phyloP scores from a whole-genome alignment of 2,797 vertebrate genomes.

The Eupleurogrammus muticus region DNA sequence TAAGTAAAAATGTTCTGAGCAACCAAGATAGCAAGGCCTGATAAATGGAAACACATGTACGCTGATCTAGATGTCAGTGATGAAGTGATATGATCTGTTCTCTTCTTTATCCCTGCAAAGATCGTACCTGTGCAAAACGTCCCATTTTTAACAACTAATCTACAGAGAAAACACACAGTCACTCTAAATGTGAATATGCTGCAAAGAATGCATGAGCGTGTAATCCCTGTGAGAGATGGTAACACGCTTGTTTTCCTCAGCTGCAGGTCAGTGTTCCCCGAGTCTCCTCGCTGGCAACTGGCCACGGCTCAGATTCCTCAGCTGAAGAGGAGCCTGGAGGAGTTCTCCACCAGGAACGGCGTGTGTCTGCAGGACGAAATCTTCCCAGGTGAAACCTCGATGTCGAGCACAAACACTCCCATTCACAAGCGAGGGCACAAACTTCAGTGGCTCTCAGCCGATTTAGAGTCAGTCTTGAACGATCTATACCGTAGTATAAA shows the following conservation, averaged over 20 bases:
- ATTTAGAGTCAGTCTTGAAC: too few species aligned
- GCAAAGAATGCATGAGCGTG: not conserved
- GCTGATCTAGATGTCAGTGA: not conserved
- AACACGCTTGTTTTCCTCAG: slow-evolving; percentile 72
- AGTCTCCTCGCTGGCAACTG: slow-evolving; percentile 92
- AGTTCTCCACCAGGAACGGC: slow-evolving; percentile 79
- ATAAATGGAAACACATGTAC: not conserved
- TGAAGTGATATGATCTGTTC: not conserved
- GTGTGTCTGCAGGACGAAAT: slow-evolving; percentile 71
- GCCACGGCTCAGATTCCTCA: slow-evolving; percentile 85
- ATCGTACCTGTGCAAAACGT: too few species aligned
- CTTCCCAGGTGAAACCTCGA: slow-evolving; percentile 74
- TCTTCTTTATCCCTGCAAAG: not conserved
- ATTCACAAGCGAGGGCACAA: not conserved
- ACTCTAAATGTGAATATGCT: not conserved
- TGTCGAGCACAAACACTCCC: slow-evolving; percentile 75
- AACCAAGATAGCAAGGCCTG: not conserved
- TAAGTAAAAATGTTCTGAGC: not conserved
- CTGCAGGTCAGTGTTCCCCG: slow-evolving; percentile 86
- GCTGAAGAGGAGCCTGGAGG: slow-evolving; percentile 83
- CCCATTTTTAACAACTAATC: too few species aligned
- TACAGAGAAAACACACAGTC: not conserved
- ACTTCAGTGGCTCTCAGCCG: not conserved
- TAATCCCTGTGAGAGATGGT: slow-evolving; percentile 18
- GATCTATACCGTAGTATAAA: too few species aligned